Conservation (phyloP, 2,113 vertebrate genomes). For the Asarcornis scutulata region DNA sequence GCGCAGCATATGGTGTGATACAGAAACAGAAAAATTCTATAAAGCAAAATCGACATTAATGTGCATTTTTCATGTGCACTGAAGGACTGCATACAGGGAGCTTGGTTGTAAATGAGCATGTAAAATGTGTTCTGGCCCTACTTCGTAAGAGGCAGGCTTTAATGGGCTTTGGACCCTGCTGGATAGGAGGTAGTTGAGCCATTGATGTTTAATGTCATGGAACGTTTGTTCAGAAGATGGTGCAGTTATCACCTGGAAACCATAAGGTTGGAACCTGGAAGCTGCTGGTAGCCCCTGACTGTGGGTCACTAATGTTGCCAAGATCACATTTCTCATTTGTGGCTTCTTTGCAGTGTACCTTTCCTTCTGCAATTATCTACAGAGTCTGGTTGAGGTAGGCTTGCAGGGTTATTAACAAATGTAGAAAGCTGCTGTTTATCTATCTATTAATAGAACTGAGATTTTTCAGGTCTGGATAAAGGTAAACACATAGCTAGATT, state of each 20-base stretch:
- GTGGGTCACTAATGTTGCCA: accelerated
- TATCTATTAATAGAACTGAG: neutral
- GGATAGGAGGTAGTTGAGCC: neutral
- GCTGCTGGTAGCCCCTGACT: neutral
- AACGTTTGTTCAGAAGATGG: neutral
- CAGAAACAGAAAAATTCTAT: neutral
- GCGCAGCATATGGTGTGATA: neutral
- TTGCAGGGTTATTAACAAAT: neutral
- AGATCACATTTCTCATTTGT: neutral
- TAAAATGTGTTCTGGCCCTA: neutral
- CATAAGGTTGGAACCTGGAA: neutral
- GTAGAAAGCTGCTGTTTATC: neutral
- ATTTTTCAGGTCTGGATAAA: neutral
- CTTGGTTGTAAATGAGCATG: neutral
- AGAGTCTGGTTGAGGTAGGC: neutral
- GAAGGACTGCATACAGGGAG: neutral
- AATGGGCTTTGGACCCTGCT: neutral
- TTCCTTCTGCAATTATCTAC: neutral
- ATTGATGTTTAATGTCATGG: neutral
- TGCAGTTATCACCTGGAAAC: neutral
- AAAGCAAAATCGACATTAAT: neutral
- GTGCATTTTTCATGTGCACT: neutral
- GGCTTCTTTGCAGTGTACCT: neutral
- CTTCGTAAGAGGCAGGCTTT: neutral
- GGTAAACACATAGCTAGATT: neutral